These are phyloP conservation scores for Wasmannia auropunctata DNA, from an alignment of 1,140 invertebrate species.

Conservation along the genomic window DNA sequence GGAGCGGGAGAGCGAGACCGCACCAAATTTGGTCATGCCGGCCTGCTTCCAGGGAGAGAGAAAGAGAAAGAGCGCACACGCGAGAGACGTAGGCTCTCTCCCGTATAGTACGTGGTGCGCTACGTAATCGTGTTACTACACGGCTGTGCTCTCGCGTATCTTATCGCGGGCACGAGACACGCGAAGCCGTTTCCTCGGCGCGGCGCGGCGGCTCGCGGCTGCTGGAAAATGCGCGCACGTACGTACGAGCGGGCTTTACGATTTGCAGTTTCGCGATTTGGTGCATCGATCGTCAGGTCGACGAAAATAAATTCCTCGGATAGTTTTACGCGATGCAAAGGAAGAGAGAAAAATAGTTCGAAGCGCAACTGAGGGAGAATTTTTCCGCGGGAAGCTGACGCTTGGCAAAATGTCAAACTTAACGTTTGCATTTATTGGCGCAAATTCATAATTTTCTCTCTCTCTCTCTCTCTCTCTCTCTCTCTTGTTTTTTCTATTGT, in stretches of 20 bases:
- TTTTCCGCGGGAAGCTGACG: background rate
- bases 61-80: background rate
- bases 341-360: background rate
- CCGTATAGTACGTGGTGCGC: constrained; percentile 66
- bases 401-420: background rate
- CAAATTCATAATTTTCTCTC: background rate
- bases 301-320: constrained; percentile 49
- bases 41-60: constrained; percentile 73
- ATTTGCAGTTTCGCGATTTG: constrained; percentile 28
- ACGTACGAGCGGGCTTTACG: background rate
- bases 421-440: background rate
- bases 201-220: too few relatives aligned
- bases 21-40: constrained; percentile 81
- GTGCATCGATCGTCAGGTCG: background rate
- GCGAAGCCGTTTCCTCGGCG: background rate
- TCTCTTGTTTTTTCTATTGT: background rate
- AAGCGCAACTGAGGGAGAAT: background rate
- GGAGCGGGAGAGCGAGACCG: constrained; percentile 74
- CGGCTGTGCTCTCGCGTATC: constrained; percentile 16
- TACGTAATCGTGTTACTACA: constrained; percentile 75
- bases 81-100: constrained; percentile 63
- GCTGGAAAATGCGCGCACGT: too few relatives aligned
- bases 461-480: background rate
- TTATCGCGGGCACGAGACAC: constrained; percentile 35
- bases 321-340: background rate